Evolutionary conservation across 2,797 vertebrate genomes (phyloP), one percentile per base, ranked within the genome.

Genomic region (Gouania willdenowi): DNA sequence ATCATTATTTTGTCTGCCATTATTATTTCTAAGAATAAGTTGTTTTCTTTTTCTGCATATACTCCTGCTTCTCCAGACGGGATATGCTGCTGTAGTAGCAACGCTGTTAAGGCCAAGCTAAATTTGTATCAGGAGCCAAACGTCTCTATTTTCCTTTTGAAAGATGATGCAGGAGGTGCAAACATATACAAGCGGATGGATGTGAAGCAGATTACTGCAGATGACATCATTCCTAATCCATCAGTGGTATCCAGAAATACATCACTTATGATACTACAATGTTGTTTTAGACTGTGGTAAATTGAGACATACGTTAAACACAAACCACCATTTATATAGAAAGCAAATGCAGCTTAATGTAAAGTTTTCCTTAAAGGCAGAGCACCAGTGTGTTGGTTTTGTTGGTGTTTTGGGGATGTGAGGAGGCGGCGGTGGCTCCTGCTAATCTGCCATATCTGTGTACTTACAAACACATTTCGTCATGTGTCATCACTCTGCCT

Each of bases 201-300:
- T 69, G 41, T 41, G 42, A 50, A 49, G 57, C 21, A 57, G 77
- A 84, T 84, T 81, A 81, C 68, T 64, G 47, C 44, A 49, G 52
- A 76, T 79, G 71, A 74, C 69, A 77, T 79, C 30, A 76, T 75
- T 82, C 52, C 35, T 79, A 83, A 83, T 85, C 81, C 71, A 64
- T 70, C 55, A 59, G 26, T 64, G 25, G 33, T 57, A 45, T 64
- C 71, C 62, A 50, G 47, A 73, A 66, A 79, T 73, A 71, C 49
- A 79, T 77, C 59, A 63, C 59, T 36, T 46, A 60, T 42, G 60
- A 65, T 56, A 11, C 36, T 25, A 30, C 40, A 11, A 10, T 26
- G 42, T 50, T 78, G 73, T 73, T 71, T 49, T 66, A n/a, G n/a
- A n/a, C n/a, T n/a, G n/a, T n/a, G n/a, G n/a, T n/a, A n/a, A n/a